Evolutionary conservation across 2,113 vertebrate genomes (phyloP), one percentile per base, ranked within the genome.

Genomic region (Elephas maximus): DNA sequence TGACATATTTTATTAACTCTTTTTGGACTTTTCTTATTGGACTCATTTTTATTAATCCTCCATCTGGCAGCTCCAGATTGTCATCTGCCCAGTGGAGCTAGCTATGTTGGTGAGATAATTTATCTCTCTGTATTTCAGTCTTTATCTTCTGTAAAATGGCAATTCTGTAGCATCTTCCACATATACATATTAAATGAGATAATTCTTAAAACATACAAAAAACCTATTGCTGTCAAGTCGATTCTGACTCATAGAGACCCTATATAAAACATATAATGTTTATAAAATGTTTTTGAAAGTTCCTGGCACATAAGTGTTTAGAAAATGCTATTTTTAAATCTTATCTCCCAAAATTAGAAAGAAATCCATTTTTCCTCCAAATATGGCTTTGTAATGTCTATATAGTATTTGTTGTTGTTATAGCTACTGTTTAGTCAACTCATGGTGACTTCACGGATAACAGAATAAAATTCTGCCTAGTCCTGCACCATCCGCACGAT

Each of bases 21-120:
- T 30, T 89, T 94, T 62, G 87, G 23, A 60, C 8, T 80, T 93
- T 94, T 78, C 51, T 81, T 81, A 62, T n/a, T 41, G 37, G 11
- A 30, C 3, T 94, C 26, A n/a, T 11, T 82, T 84, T n/a, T 78
- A 9, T 45, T 73, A 87, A 62, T 71, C 41, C 4, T 37, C 7
- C 80, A n/a, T 44, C 23, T 83, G 23, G 1, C 76, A 30, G 8
- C 62, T 73, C n/a, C 5, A 8, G 3, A 88, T 71, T 21, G 65
- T 65, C 33, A 65, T 10, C 5, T 96, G 12, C 14, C 63, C 23
- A 48, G 11, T 24, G 9, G 30, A 80, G 24, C 9, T 80, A 74
- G 44, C 41, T 44, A 45, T 24, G 10, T 83, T 67, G 41, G 21
- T 67, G 92, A 90, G 37, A 30, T 24, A 51, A 14, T 86, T 80